Evolutionary conservation across 2,113 vertebrate species (phyloP).

Genomic region (Shinisaurus crocodilurus): DNA sequence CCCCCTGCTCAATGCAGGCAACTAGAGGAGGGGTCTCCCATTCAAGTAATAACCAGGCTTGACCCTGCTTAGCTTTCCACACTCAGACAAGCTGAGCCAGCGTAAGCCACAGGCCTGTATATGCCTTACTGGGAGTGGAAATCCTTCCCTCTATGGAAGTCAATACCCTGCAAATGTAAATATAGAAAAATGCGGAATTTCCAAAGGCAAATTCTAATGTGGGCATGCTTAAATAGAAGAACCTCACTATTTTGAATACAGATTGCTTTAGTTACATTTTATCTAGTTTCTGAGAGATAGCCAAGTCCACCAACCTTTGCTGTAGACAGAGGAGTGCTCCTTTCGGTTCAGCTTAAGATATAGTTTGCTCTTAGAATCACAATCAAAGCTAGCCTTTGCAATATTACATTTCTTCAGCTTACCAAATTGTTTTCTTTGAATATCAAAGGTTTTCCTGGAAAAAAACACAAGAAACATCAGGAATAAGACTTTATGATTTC

Average conservation of each 20-base stretch:
- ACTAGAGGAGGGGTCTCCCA: too few relatives aligned
- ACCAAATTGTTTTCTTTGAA: slow-evolving; percentile 64
- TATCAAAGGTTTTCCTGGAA: slow-evolving; percentile 77
- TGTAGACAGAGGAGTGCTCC: slow-evolving; percentile 78
- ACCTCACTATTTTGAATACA: background rate
- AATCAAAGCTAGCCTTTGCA: slow-evolving; percentile 56
- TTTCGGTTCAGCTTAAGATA: slow-evolving; percentile 81
- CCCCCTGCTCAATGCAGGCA: too few relatives aligned
- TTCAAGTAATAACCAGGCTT: too few relatives aligned
- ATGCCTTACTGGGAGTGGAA: background rate
- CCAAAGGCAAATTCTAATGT: background rate
- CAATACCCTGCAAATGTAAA: background rate
- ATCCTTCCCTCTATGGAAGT: background rate
- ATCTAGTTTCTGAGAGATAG: background rate
- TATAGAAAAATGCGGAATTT: background rate
- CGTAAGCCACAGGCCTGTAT: too few relatives aligned
- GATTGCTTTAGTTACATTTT: background rate
- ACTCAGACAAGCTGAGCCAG: too few relatives aligned
- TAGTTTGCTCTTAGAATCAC: slow-evolving; percentile 75
- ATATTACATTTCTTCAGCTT: slow-evolving; percentile 74
- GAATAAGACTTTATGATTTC: background rate
- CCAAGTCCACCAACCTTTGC: slow-evolving; percentile 73
- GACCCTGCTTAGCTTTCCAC: too few relatives aligned
- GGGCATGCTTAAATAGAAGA: background rate
- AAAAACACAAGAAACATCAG: background rate